Evolutionary conservation across 2,888 invertebrate species (phyloP).

Genomic region (Bombylius discolor): DNA sequence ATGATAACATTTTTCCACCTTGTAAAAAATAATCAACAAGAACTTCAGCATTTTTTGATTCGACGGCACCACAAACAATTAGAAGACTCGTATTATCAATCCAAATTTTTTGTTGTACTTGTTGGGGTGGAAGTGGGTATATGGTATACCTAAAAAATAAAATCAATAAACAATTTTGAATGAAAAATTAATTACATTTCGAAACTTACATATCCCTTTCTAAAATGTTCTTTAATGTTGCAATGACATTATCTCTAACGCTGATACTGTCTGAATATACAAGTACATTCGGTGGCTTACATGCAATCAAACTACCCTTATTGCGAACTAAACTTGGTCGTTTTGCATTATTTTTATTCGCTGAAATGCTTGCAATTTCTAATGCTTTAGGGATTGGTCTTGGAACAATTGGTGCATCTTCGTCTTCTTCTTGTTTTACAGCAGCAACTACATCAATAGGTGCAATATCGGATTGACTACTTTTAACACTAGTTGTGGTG

Average conservation of each 20-base stretch:
- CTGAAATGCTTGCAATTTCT: not conserved
- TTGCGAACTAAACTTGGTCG: slow-evolving; percentile 28
- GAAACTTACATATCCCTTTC: slow-evolving; percentile 53
- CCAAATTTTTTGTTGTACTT: slow-evolving; percentile 31
- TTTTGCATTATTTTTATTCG: slow-evolving; percentile 17
- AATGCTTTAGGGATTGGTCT: not conserved
- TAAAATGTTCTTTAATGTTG: slow-evolving; percentile 52
- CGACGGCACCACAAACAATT: slow-evolving; percentile 65
- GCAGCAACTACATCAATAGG: not conserved
- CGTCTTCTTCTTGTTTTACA: not conserved
- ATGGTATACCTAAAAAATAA: slow-evolving; percentile 43
- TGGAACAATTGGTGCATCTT: not conserved
- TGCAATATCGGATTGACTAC: not conserved
- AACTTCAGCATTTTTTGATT: slow-evolving; percentile 48
- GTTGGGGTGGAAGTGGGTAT: slow-evolving; percentile 42
- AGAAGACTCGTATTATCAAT: slow-evolving; percentile 53
- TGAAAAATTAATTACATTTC: not conserved
- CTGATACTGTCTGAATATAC: slow-evolving; percentile 68
- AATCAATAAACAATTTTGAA: not conserved
- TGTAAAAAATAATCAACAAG: slow-evolving; percentile 57
- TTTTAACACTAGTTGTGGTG: not conserved
- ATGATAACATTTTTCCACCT: slow-evolving; percentile 62
- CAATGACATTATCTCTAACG: slow-evolving; percentile 60
- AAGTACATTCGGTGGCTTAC: slow-evolving; percentile 67
- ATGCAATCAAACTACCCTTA: slow-evolving; percentile 29